phyloP scores from a whole-genome alignment of 2,888 invertebrate species.

The Rosalia funebris region DNA sequence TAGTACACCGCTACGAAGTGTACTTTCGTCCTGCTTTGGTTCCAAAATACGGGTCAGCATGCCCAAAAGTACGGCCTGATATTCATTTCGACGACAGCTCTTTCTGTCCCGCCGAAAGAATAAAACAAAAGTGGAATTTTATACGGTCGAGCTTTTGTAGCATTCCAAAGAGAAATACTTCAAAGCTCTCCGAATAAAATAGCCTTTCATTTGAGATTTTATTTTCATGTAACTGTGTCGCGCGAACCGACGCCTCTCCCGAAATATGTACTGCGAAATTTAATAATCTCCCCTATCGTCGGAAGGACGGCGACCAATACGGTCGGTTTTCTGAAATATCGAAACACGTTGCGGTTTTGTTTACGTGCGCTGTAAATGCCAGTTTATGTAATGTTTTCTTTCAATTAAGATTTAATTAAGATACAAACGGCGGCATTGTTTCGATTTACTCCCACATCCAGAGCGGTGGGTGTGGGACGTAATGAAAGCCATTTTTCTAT shows the following conservation, averaged over 20 bases:
- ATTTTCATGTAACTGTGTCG: conserved; percentile 41
- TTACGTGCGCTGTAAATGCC: too few species aligned
- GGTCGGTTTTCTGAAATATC: too few species aligned
- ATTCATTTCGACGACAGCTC: conserved; percentile 30
- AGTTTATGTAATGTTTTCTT: too few species aligned
- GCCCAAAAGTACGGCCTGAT: not conserved
- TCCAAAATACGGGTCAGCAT: not conserved
- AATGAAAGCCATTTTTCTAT: too few species aligned
- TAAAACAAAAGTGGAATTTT: conserved; percentile 45
- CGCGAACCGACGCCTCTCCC: not conserved
- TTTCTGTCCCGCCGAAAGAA: conserved; percentile 37
- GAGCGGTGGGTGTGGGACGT: too few species aligned
- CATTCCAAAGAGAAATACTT: conserved; percentile 49
- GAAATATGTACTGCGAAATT: conserved; percentile 12
- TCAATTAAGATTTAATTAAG: too few species aligned
- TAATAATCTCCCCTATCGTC: conserved; percentile 8
- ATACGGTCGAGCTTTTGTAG: conserved; percentile 48
- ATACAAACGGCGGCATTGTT: too few species aligned
- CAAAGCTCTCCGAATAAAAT: conserved; percentile 48
- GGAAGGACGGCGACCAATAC: not conserved
- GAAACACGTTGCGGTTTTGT: too few species aligned
- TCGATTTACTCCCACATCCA: too few species aligned
- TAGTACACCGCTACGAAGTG: too few species aligned
- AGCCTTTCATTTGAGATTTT: conserved; percentile 46
- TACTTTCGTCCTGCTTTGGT: too few species aligned